Conservation (phyloP, 2,888 invertebrate genomes). For the Cremastobaeus sp. region DNA sequence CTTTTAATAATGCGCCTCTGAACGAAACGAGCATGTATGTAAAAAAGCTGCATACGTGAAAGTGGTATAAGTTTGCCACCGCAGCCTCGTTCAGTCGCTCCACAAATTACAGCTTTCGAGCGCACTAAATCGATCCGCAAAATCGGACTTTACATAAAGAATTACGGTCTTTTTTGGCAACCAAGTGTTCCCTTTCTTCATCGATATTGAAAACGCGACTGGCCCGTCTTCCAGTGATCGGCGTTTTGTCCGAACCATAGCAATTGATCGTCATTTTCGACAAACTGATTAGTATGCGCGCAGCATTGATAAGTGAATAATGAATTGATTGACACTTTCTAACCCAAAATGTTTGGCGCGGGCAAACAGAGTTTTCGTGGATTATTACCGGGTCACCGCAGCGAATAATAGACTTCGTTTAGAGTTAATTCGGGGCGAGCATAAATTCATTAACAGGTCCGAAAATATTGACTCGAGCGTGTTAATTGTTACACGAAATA, state of each 20-base stretch:
- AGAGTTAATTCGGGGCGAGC: conserved; percentile 6
- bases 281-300: background rate
- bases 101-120: conserved; percentile 63
- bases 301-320: background rate
- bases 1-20: conserved; percentile 50
- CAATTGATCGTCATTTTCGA: background rate
- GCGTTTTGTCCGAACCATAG: background rate
- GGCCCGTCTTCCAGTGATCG: conserved; percentile 2
- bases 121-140: conserved; percentile 30
- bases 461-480: conserved; percentile 29
- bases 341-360: too few relatives aligned
- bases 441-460: conserved; percentile 37
- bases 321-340: background rate
- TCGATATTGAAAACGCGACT: background rate
- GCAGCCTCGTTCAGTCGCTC: conserved; percentile 39
- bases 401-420: too few relatives aligned
- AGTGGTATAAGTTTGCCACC: conserved; percentile 48
- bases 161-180: conserved; percentile 63
- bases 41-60: conserved; percentile 48
- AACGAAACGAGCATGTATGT: conserved; percentile 34
- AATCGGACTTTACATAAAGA: conserved; percentile 65
- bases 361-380: too few relatives aligned
- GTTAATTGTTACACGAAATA: conserved; percentile 34
- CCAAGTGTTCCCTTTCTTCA: background rate
- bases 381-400: too few relatives aligned